Evolutionary conservation across 2,888 invertebrate genomes (phyloP), one percentile per base, ranked within the genome.

Genomic region (Trichopoda pennipes): DNA sequence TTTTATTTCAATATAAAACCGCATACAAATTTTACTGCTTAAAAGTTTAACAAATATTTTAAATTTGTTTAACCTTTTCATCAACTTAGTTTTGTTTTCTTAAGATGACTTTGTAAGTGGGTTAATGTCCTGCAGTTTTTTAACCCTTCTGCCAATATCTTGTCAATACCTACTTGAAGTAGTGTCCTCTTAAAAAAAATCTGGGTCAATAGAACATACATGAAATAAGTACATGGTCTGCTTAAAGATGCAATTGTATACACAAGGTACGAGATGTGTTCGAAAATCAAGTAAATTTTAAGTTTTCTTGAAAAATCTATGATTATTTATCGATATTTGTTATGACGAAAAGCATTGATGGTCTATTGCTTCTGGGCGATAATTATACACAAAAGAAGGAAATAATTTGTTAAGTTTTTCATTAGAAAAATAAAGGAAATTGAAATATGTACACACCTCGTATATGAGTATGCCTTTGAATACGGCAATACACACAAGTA

Each of bases 121-220:
- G 81, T 81, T 73, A 81, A 81, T 77, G 81, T 73, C 81, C 81
- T 68, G 68, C n/a, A 68, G 77, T 51, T 77, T 63, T 58, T 81
- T 73, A 73, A 81, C 77, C 81, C 77, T 49, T 60, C 51, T 70
- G 61, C 61, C 79, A 68, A 73, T 81, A 77, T 17, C 61, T 73
- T 72, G 61, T 69, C 81, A 69, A 81, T 81, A 77, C 17, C 16
- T 55, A 23, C 63, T 69, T 55, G 19, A 35, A 73, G 61, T 58
- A 68, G 35, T 42, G 51, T 9, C 56, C 61, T 38, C 58, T 56
- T 47, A 68, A 69, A 77, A 77, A 49, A 68, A 73, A 81, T 73
- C 68, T 81, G 73, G 81, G 77, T 81, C 77, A 81, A 56, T 73
- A 69, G 72, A 61, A 69, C 61, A 42, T 28, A 23, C 7, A 55